A percentile compares a stretch with the other conserved stretches of the same genome.
phyloP scores from a whole-genome alignment of 2,113 vertebrate genomes.

The Motacilla alba region DNA sequence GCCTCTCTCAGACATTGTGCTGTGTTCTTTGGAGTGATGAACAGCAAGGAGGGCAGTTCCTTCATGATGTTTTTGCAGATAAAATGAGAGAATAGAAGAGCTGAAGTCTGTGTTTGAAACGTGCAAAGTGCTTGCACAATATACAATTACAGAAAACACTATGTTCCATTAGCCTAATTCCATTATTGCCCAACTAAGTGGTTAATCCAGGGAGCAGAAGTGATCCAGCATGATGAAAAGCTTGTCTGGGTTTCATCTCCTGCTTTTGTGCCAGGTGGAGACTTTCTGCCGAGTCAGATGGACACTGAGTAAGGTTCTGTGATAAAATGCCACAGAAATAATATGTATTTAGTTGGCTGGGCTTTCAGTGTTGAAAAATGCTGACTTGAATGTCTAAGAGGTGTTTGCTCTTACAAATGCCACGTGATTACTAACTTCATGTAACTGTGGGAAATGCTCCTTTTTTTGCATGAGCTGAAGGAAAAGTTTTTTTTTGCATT shows the following conservation, averaged over 20 bases:
- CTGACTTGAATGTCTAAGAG: neutral
- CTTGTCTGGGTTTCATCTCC: neutral
- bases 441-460: neutral
- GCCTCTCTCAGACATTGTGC: neutral
- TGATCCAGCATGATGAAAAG: neutral
- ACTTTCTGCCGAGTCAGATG: neutral
- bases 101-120: neutral
- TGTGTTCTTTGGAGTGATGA: neutral
- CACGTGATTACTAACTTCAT: neutral
- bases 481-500: neutral
- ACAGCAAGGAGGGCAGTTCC: neutral
- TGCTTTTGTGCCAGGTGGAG: neutral
- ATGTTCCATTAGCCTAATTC: neutral
- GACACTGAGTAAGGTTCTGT: neutral
- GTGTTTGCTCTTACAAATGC: neutral
- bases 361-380: neutral
- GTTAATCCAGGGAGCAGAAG: neutral
- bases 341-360: fast-evolving
- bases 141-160: neutral
- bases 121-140: neutral
- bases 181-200: neutral
- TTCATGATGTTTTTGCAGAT: neutral
- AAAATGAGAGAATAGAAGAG: neutral
- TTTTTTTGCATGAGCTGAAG: neutral
- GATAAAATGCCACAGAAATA: neutral